A percentile compares a stretch with the other conserved stretches of the same genome.
Evolutionary conservation across 2,888 invertebrate species (phyloP).

Genomic region (Portevinia maculata): DNA sequence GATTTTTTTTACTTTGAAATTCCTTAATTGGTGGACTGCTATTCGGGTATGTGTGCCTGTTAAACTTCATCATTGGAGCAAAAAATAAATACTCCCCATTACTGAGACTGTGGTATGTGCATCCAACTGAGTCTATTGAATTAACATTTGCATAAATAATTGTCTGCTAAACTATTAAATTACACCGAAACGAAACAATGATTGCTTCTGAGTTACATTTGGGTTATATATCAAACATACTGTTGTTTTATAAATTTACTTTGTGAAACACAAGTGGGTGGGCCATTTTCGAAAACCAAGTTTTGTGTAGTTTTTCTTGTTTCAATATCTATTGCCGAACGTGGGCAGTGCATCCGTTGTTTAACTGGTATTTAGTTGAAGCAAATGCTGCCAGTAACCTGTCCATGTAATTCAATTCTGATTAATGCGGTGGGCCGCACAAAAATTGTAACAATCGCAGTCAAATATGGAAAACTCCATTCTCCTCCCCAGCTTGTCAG

Average conservation of each 20-base stretch:
- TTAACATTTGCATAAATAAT: conserved; percentile 48
- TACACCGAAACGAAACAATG: conserved; percentile 50
- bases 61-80: conserved; percentile 28
- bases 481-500: too few relatives aligned
- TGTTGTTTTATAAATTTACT: not conserved
- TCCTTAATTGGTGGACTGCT: conserved; percentile 30
- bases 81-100: conserved; percentile 2
- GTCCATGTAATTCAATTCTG: conserved; percentile 21
- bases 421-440: not conserved
- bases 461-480: not conserved
- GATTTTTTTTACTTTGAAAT: conserved; percentile 22
- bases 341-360: conserved; percentile 71
- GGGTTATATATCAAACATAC: conserved; percentile 39
- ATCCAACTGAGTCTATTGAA: conserved; percentile 27
- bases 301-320: conserved; percentile 46
- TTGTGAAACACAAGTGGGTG: conserved; percentile 59
- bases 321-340: conserved; percentile 33
- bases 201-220: conserved; percentile 52
- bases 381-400: conserved; percentile 32
- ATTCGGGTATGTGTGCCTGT: conserved; percentile 41
- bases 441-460: conserved; percentile 13
- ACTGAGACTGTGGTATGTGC: conserved; percentile 50
- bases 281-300: conserved; percentile 60
- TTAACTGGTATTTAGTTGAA: conserved; percentile 51
- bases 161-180: conserved; percentile 37